These are phyloP conservation scores for Herminia tarsipennalis DNA, from an alignment of 2,888 invertebrate species.

Conservation along the genomic window DNA sequence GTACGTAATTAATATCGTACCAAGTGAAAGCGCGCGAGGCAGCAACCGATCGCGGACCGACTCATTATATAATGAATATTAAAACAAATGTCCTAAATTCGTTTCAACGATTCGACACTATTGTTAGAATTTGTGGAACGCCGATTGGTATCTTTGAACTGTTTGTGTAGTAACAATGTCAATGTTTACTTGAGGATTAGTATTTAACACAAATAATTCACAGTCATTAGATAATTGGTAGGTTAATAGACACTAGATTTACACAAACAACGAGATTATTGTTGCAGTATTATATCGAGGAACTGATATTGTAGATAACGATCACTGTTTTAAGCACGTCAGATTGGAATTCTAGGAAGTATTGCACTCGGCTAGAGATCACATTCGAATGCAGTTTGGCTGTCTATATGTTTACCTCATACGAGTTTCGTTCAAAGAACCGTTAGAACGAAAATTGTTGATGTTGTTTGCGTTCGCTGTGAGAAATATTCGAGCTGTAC, in stretches of 20 bases:
- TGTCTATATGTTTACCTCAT: conserved; percentile 37
- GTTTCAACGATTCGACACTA: conserved; percentile 56
- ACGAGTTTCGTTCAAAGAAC: conserved; percentile 54
- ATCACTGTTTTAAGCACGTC: conserved; percentile 20
- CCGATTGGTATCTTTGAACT: conserved; percentile 26
- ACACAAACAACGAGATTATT: conserved; percentile 52
- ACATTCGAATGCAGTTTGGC: conserved; percentile 37
- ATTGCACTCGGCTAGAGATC: conserved; percentile 37
- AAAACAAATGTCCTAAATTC: conserved; percentile 79
- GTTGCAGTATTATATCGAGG: conserved; percentile 37
- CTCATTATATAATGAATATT: conserved; percentile 83
- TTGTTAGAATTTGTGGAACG: conserved; percentile 51
- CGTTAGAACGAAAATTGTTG: conserved; percentile 57
- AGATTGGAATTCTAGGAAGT: conserved; percentile 27
- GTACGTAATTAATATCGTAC: conserved; percentile 77
- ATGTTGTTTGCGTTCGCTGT: conserved; percentile 45
- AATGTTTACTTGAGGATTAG: conserved; percentile 51
- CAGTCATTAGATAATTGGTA: conserved; percentile 46
- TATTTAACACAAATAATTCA: conserved; percentile 43
- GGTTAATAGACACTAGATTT: conserved; percentile 44
- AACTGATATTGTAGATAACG: conserved; percentile 36
- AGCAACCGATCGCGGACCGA: conserved; percentile 63
- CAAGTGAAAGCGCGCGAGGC: conserved; percentile 79
- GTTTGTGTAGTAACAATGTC: conserved; percentile 38
- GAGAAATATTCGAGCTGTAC: conserved; percentile 46